Evolutionary conservation across 2,888 invertebrate species (phyloP), one percentile per base, ranked within the genome.

Genomic region (Pristionchus fissidentatus): DNA sequence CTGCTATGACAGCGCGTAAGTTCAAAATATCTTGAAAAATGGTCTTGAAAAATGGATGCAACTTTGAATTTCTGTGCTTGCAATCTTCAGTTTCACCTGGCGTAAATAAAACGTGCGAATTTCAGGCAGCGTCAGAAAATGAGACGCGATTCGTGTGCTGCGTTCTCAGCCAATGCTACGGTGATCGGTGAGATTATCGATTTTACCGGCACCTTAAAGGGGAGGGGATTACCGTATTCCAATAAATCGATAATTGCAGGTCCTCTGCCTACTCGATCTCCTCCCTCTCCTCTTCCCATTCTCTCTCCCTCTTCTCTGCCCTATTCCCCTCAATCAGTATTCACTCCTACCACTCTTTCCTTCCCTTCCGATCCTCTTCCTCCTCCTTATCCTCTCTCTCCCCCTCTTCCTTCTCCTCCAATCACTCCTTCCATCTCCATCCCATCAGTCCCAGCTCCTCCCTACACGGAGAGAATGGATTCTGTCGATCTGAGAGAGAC

Each of bases 281-380:
- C 55, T 55, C 22, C 70, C 70, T 26, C 32, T 29, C 41, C n/a
- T 43, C 70, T 41, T 13, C 60, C 29, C 10, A 32, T 32, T 10
- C 60, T 70, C 41, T 38, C 29, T 1, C 41, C 70, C 0, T 70
- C 70, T 3, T 22, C 41, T 10, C 70, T 70, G n/a, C 70, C 70
- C 43, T 70, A 70, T 41, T 70, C 70, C 4, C 70, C 70, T 1
- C 70, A 70, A n/a, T 70, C 70, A 1, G 38, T 70, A n/a, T 70
- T 70, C 41, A 41, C 70, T 1, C 41, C 41, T 1, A 22, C 70
- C 4, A 43, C 70, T 19, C 41, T 70, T 26, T 26, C 41, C 41
- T 38, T 70, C 70, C 41, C 70, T 22, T 62, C 62, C 13, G 32
- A 32, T 15, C 13, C 62, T 26, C 43, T 41, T 0, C 70, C 70